A percentile compares a stretch with the other conserved stretches of the same genome.
These are phyloP conservation scores for Lasiommata megera DNA, from an alignment of 2,888 invertebrate species.

Conservation along the genomic window DNA sequence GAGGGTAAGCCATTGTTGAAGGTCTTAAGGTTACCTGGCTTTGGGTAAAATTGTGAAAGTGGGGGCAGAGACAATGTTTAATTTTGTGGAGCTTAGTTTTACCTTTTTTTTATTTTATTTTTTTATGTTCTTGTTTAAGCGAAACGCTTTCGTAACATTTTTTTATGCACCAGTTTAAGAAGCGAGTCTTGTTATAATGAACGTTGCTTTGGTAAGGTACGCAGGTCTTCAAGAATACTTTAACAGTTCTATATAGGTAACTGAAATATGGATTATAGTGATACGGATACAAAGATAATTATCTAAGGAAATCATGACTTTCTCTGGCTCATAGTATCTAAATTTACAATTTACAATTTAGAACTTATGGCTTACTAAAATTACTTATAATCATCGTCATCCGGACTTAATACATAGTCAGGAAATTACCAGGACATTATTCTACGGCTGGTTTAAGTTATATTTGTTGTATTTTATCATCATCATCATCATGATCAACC, in stretches of 20 bases:
- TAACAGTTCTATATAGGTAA: not conserved
- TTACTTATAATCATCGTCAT: too few relatives aligned
- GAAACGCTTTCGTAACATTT: not conserved
- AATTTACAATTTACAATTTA: too few relatives aligned
- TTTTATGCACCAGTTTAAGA: constrained; percentile 5
- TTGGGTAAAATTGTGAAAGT: constrained; percentile 28
- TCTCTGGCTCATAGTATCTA: too few relatives aligned
- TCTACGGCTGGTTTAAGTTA: too few relatives aligned
- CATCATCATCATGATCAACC: too few relatives aligned
- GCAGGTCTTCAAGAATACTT: not conserved
- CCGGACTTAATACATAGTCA: too few relatives aligned
- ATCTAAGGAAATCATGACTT: too few relatives aligned
- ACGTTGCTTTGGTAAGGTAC: not conserved
- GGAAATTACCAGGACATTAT: too few relatives aligned
- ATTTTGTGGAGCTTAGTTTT: not conserved
- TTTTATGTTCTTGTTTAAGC: not conserved
- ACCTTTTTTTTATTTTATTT: not conserved
- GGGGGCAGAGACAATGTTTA: constrained; percentile 12
- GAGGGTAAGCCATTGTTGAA: constrained; percentile 24
- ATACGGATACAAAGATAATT: too few relatives aligned
- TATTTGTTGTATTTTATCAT: too few relatives aligned
- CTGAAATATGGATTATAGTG: too few relatives aligned
- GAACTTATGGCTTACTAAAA: too few relatives aligned
- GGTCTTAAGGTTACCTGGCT: constrained; percentile 30
- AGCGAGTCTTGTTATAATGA: not conserved